phyloP scores from a whole-genome alignment of 2,113 vertebrate species.

The Pachyramphus minor region DNA sequence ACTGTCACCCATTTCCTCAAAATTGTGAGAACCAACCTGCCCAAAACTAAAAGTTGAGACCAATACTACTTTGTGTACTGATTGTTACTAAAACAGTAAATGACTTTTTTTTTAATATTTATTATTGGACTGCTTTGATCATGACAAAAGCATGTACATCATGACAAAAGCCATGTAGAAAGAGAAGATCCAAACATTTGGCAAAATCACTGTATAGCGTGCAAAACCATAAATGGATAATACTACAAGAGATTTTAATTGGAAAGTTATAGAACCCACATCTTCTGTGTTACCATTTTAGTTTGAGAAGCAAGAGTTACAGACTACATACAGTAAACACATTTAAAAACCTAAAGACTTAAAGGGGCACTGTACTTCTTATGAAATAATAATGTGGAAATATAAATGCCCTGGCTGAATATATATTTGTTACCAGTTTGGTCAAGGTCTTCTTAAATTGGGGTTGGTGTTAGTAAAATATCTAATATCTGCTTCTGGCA shows the following conservation, averaged over 20 bases:
- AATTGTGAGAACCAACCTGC: background rate
- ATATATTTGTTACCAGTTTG: background rate
- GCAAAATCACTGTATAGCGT: background rate
- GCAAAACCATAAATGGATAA: background rate
- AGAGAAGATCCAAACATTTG: background rate
- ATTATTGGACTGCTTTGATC: background rate
- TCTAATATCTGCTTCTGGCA: background rate
- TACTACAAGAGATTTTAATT: background rate
- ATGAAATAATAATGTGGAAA: background rate
- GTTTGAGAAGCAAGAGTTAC: background rate
- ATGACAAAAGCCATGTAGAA: background rate
- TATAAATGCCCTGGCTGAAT: background rate
- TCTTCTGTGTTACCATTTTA: background rate
- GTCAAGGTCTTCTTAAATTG: background rate
- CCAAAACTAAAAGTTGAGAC: background rate
- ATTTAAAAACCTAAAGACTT: background rate
- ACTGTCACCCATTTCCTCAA: background rate
- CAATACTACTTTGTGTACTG: background rate
- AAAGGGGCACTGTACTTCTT: background rate
- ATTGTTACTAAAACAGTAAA: background rate
- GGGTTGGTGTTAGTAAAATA: background rate
- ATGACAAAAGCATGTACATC: background rate
- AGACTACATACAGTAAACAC: background rate
- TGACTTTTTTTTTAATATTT: background rate
- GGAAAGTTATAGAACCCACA: background rate